phyloP scores from a whole-genome alignment of 2,113 vertebrate genomes.

The Pelmatolapia mariae region DNA sequence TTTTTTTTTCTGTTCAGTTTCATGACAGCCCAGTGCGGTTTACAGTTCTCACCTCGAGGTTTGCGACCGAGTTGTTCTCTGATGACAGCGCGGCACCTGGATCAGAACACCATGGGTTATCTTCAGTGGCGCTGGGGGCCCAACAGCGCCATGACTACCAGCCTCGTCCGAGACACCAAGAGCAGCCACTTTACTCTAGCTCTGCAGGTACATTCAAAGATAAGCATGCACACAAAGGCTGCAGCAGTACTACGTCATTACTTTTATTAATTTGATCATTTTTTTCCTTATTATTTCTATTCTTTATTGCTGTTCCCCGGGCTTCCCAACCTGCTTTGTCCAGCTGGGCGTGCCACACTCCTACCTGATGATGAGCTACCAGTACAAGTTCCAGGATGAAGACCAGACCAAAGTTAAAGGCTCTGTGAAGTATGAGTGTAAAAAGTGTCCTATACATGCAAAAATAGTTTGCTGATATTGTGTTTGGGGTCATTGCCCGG shows the following conservation, averaged over 20 bases:
- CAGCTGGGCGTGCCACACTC: constrained; percentile 94
- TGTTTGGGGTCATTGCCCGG: not conserved
- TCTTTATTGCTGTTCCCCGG: not conserved
- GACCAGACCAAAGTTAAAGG: constrained; percentile 95
- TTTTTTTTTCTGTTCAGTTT: constrained; percentile 71
- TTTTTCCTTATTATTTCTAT: not conserved
- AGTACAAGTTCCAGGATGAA: constrained; percentile 98
- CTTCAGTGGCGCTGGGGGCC: constrained; percentile 94
- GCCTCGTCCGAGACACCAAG: constrained; percentile 91
- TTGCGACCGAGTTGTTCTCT: constrained; percentile 85
- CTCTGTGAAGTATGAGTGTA: constrained; percentile 83
- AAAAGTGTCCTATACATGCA: not conserved
- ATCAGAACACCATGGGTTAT: constrained; percentile 96
- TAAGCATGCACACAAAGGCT: not conserved
- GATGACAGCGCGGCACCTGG: constrained; percentile 87
- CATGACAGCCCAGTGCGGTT: constrained; percentile 86
- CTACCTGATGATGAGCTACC: constrained; percentile 93
- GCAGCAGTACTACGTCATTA: not conserved
- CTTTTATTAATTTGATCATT: not conserved
- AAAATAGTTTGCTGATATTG: not conserved
- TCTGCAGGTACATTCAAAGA: constrained; percentile 77
- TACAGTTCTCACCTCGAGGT: constrained; percentile 91
- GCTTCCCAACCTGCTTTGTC: not conserved
- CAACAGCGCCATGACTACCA: constrained; percentile 95
- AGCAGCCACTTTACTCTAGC: constrained; percentile 89